Evolutionary conservation across 2,113 vertebrate species (phyloP).

Genomic region (Furnarius figulus): DNA sequence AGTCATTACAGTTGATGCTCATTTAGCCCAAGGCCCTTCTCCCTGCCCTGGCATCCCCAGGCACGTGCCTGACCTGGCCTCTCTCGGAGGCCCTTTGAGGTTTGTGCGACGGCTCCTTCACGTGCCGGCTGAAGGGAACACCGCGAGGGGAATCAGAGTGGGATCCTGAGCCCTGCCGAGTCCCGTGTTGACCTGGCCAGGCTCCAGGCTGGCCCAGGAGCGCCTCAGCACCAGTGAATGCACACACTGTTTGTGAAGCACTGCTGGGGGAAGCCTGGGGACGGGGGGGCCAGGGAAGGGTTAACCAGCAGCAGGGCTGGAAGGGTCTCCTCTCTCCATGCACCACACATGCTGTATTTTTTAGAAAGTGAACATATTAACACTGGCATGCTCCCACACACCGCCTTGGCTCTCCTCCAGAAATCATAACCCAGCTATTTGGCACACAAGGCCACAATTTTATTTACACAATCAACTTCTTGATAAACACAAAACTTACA

Average conservation of each 20-base stretch:
- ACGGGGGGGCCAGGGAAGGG: conserved; percentile 57
- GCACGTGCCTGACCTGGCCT: conserved; percentile 17
- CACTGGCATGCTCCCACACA: conserved; percentile 67
- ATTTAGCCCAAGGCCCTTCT: conserved; percentile 7
- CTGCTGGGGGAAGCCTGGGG: conserved; percentile 30
- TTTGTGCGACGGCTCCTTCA: background rate
- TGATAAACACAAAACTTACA: conserved; percentile 64
- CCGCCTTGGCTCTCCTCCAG: conserved; percentile 56
- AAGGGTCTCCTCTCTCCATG: conserved; percentile 53
- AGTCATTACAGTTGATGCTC: conserved; percentile 31
- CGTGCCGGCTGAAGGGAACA: background rate
- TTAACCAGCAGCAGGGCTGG: conserved; percentile 57
- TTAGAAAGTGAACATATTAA: conserved; percentile 66
- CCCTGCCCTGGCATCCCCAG: conserved; percentile 19
- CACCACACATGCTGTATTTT: conserved; percentile 62
- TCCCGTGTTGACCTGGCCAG: background rate
- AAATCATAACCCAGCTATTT: conserved; percentile 49
- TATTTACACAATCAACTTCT: conserved; percentile 68
- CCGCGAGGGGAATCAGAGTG: background rate
- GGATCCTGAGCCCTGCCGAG: background rate
- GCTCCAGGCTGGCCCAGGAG: background rate
- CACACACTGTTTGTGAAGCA: conserved; percentile 28
- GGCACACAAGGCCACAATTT: conserved; percentile 49
- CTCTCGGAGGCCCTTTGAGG: background rate
- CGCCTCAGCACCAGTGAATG: conserved; percentile 5